Evolutionary conservation across 1,140 invertebrate genomes (phyloP).

Genomic region (Hycleus cichorii): DNA sequence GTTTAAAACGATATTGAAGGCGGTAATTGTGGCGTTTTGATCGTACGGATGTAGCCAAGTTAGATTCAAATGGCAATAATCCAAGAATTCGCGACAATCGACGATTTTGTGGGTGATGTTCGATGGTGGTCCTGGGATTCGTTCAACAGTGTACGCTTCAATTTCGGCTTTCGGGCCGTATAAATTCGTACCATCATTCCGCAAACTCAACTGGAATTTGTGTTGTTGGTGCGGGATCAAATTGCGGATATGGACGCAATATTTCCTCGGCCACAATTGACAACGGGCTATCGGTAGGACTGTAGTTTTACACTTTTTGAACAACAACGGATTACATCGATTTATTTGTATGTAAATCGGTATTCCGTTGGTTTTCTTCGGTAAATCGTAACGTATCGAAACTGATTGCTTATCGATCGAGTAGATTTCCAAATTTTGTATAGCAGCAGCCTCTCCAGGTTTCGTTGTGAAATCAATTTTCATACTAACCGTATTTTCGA

Average conservation of each 20-base stretch:
- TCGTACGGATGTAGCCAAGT: slow-evolving; percentile 28
- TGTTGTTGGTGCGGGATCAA: slow-evolving; percentile 25
- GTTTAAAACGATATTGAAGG: slow-evolving; percentile 30
- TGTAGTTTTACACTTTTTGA: slow-evolving; percentile 25
- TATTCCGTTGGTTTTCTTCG: slow-evolving; percentile 18
- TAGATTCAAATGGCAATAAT: slow-evolving; percentile 31
- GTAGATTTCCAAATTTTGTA: slow-evolving; percentile 28
- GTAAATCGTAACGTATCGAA: slow-evolving; percentile 27
- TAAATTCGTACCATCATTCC: slow-evolving; percentile 20
- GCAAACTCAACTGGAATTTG: slow-evolving; percentile 23
- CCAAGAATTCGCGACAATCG: slow-evolving; percentile 19
- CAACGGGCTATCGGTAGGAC: slow-evolving; percentile 17
- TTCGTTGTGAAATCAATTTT: slow-evolving; percentile 21
- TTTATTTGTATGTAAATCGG: slow-evolving; percentile 20
- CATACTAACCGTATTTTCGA: slow-evolving; percentile 1
- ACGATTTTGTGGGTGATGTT: slow-evolving; percentile 29
- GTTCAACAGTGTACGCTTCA: slow-evolving; percentile 17
- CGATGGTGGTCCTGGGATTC: slow-evolving; percentile 25
- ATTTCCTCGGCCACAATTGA: slow-evolving; percentile 24
- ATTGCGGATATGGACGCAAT: slow-evolving; percentile 21
- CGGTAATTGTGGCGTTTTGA: slow-evolving; percentile 27
- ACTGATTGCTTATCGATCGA: slow-evolving; percentile 21
- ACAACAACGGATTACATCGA: slow-evolving; percentile 21
- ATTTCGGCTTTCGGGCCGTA: slow-evolving; percentile 21
- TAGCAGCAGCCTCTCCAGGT: slow-evolving; percentile 22